Conservation (phyloP, 35 echinoderm and acorn worm species). For the Acanthaster planci region DNA sequence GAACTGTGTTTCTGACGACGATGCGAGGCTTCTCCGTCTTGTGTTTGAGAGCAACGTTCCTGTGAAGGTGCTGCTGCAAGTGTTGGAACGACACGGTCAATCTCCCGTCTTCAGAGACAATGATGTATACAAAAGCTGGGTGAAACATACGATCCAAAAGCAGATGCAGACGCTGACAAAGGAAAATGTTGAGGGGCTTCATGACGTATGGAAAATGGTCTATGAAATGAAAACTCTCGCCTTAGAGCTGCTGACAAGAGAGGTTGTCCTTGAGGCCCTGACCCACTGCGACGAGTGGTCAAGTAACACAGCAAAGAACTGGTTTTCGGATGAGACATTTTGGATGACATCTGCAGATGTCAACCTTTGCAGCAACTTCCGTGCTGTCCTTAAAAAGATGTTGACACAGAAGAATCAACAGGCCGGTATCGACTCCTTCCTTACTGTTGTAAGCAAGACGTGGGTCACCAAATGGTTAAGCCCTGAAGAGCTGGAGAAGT, state of each 20-base stretch:
- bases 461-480: conserved; percentile 14
- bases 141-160: not conserved
- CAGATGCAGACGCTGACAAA: not conserved
- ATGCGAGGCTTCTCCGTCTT: not conserved
- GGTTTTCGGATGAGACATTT: not conserved
- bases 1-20: not conserved
- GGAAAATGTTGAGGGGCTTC: not conserved
- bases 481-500: not conserved
- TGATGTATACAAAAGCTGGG: not conserved
- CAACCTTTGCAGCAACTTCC: not conserved
- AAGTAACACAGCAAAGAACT: not conserved
- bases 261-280: not conserved
- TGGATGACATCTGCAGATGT: not conserved
- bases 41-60: not conserved
- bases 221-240: not conserved
- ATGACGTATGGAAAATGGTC: conserved; percentile 19
- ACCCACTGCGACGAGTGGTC: not conserved
- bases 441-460: not conserved
- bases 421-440: not conserved
- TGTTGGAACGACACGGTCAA: not conserved
- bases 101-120: not conserved
- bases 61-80: not conserved
- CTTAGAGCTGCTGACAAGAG: not conserved
- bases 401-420: not conserved
- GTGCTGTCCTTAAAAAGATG: not conserved